Evolutionary conservation across 1,140 invertebrate species (phyloP).

Genomic region (Drosophila sp.): DNA sequence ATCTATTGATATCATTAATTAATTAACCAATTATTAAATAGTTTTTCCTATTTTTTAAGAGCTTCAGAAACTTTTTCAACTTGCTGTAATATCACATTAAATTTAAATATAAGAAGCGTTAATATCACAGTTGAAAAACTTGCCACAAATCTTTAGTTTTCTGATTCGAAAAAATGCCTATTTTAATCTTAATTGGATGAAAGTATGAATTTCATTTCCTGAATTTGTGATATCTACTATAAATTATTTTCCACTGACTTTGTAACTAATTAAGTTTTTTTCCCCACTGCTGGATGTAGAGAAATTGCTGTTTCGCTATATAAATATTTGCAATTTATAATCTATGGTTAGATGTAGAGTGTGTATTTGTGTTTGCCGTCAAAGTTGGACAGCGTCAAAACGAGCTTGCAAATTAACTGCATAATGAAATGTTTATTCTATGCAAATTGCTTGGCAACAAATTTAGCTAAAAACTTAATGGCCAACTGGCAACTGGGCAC

Average conservation of each 20-base stretch:
- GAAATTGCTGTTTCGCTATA: slow-evolving; percentile 11
- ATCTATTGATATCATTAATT: too few species aligned
- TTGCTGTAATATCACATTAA: too few species aligned
- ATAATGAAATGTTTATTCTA: slow-evolving; percentile 17
- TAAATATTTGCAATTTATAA: slow-evolving; percentile 8
- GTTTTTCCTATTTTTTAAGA: too few species aligned
- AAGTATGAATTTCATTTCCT: too few species aligned
- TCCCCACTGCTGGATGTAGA: not conserved
- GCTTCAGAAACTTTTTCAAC: too few species aligned
- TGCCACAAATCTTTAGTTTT: too few species aligned
- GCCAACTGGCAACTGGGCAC: not conserved
- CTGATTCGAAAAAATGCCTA: too few species aligned
- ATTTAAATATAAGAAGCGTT: too few species aligned
- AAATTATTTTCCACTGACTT: not conserved
- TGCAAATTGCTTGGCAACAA: slow-evolving; percentile 9
- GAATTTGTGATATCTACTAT: too few species aligned
- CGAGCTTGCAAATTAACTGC: slow-evolving; percentile 15
- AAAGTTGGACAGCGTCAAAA: slow-evolving; percentile 8
- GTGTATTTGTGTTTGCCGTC: not conserved
- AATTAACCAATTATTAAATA: too few species aligned
- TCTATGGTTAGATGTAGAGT: slow-evolving; percentile 1
- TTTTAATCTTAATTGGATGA: too few species aligned
- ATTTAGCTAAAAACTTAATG: not conserved
- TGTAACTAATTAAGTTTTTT: not conserved
- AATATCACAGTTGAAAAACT: too few species aligned